Base-by-base conservation (phyloP, 2,888 invertebrate genomes). In the Leptothorax acervorum region DNA sequence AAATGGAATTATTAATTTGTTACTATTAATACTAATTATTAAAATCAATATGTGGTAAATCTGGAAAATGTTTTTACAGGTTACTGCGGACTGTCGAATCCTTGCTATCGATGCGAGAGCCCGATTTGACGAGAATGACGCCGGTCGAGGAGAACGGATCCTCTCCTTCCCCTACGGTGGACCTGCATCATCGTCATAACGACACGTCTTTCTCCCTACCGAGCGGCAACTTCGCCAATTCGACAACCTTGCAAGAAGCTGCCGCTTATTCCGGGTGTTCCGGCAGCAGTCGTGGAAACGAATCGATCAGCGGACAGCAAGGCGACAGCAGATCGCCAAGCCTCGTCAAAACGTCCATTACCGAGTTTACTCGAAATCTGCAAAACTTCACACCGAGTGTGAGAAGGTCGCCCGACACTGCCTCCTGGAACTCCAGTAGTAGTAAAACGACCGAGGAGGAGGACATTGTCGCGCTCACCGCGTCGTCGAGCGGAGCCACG, bases 41-140 rank as follows among this genome's bases (percentile, higher is more conserved):
- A 71, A 71, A 18, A 12, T 57, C 11, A 45, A 45, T 42, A 0
- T 65, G 35, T 65, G 35, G 28, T 66, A 53, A 18, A 70, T 48
- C 1, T n/a, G 23, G 8, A 3, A 66, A 68, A 57, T n/a, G 63
- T 76, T 53, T 60, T 83, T 39, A 9, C 88, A 94, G 97, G 81
- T 95, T 97, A 85, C 95, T 96, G 90, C 95, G 97, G 86, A 97
- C 96, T 39, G 96, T 96, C 74, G 96, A 97, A 89, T 97, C 97
- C 51, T 94, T 97, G 82, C 92, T 97, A 85, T 95, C 95, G 89
- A 97, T 96, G 85, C 96, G 96, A 88, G 97, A 97, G 91, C 96
- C 97, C 1, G 96, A 96, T 88, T 93, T 96, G 57, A 95, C 95
- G 23, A 94, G 95, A 75, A 86, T 94, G 12, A 81, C 83, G 11